Evolutionary conservation across 2,113 vertebrate genomes (phyloP), one percentile per base, ranked within the genome.

Genomic region (Ornithorhynchus anatinus): DNA sequence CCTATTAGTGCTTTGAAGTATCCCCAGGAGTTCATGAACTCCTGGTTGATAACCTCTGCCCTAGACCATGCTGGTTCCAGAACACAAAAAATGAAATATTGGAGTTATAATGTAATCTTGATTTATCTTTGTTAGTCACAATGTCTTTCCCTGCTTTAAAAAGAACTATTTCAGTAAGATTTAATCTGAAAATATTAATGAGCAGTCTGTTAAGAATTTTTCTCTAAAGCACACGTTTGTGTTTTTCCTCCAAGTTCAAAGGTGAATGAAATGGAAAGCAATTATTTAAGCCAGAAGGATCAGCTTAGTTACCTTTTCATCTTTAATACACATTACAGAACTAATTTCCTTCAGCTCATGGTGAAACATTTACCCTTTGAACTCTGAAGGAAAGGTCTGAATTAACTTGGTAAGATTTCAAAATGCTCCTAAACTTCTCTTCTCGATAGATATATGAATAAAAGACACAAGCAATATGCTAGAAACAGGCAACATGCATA

Each of bases 201-300:
- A 63, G 36, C 67, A 68, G 56, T 15, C 22, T 72, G 50, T 37
- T 44, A 58, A 77, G 40, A 16, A 63, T 69, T 77, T 71, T 68
- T 75, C 20, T 35, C 43, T 53, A 59, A 51, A 53, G 53, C 67
- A 68, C 6, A 72, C 38, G 61, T 29, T n/a, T 64, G 81, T 51
- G 39, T 75, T 52, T n/a, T 4, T 9, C 8, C 35, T 63, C 33
- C 22, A 81, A 75, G 22, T 20, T 58, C 13, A 70, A 60, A 84
- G 45, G 63, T 51, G 45, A 80, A 61, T 16, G 35, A 59, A 65
- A n/a, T 48, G 19, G n/a, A 70, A 70, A 79, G 60, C 29, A 77
- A 72, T 69, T 77, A 60, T 44, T 67, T 73, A 54, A 80, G 59
- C 16, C 66, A 58, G 52, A 59, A 56, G 42, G 20, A 54, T 6